A percentile compares a stretch with the other conserved stretches of the same genome.
These are phyloP conservation scores for Calcarius lapponicus DNA, from an alignment of 2,797 vertebrate species.

Conservation along the genomic window DNA sequence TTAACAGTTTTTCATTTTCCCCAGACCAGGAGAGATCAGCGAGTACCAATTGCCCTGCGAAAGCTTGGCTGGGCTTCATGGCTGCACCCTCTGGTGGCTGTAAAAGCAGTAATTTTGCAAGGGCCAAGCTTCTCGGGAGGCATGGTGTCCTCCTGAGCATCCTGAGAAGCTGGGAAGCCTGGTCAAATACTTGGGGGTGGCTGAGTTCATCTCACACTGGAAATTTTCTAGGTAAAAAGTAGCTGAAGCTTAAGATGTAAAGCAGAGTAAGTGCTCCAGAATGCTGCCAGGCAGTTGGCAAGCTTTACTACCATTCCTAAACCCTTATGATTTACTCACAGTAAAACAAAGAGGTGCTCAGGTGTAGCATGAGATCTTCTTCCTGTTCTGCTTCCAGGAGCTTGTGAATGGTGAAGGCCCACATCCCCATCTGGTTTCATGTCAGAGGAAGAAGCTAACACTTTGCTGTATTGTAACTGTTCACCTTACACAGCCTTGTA, in stretches of 20 bases:
- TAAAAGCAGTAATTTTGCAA: background rate
- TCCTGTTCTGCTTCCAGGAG: background rate
- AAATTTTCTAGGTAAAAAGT: background rate
- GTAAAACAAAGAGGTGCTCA: background rate
- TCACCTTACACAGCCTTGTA: background rate
- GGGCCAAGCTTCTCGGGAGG: background rate
- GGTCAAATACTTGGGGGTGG: background rate
- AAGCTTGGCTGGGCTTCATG: background rate
- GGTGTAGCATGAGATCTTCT: background rate
- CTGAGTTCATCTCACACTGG: background rate
- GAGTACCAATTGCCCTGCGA: background rate
- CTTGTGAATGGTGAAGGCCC: background rate
- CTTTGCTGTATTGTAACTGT: background rate
- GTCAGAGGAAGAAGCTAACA: background rate
- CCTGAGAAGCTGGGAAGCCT: background rate
- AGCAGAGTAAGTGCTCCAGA: background rate
- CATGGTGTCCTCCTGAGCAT: fast-evolving
- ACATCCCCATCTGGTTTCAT: background rate
- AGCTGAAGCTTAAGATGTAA: background rate
- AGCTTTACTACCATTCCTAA: background rate
- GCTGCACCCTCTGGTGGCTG: constrained; percentile 5
- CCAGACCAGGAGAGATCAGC: background rate
- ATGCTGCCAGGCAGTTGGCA: background rate
- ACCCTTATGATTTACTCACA: background rate
- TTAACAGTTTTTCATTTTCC: background rate